Evolutionary conservation across 2,888 invertebrate species (phyloP), one percentile per base, ranked within the genome.

Genomic region (Stictocephala bisonia): DNA sequence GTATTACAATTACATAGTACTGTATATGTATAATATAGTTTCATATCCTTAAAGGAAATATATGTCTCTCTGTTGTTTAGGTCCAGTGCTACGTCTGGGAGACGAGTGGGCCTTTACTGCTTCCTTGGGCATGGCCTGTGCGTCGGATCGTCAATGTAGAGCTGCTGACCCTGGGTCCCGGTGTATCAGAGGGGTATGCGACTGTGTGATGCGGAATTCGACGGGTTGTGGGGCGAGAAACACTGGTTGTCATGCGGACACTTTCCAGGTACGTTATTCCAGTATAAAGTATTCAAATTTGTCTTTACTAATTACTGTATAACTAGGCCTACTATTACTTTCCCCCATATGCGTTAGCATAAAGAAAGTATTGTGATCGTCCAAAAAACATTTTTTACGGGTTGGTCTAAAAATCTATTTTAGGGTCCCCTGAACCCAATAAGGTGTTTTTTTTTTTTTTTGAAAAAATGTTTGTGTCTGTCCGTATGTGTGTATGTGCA

Each of bases 251-350:
- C 88, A 92, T 78, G 89, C 91, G 15, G 93, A 94, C 74, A 96
- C 95, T 15, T 96, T 95, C 83, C 93, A 93, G 86, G 91, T 91
- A 83, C 84, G 82, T 78, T 2, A 35, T 85, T 86, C 69, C 86
- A 96, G 91, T 96, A 96, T 82, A 91, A 91, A 29, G 92, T 92
- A 68, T n/a, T n/a, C n/a, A n/a, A n/a, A n/a, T n/a, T n/a, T n/a
- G n/a, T n/a, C n/a, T n/a, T n/a, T n/a, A n/a, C n/a, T n/a, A n/a
- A n/a, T n/a, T n/a, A n/a, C n/a, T n/a, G n/a, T n/a, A n/a, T n/a
- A n/a, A n/a, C n/a, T n/a, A n/a, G n/a, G n/a, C n/a, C n/a, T n/a
- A n/a, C n/a, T n/a, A n/a, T n/a, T n/a, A n/a, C n/a, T n/a, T n/a
- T n/a, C n/a, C n/a, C n/a, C n/a, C n/a, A n/a, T n/a, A n/a, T n/a